A percentile compares a stretch with the other conserved stretches of the same genome.
Evolutionary conservation across 2,797 vertebrate genomes (phyloP).

Genomic region (Trachurus trachurus): DNA sequence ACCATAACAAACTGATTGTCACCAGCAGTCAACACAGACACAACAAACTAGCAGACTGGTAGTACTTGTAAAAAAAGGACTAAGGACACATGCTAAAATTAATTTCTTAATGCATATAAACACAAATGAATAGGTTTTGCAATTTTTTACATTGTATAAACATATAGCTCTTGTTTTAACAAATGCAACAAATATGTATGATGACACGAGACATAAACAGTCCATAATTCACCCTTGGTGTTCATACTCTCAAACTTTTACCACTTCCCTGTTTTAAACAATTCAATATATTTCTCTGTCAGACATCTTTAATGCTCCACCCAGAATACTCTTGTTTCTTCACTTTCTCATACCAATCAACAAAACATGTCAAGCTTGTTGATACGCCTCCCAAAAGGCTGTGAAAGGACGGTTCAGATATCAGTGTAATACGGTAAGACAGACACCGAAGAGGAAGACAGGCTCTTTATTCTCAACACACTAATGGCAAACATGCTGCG

Average conservation of each 20-base stretch:
- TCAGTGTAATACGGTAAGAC: constrained; percentile 2
- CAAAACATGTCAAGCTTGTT: background rate
- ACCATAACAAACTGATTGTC: constrained; percentile 17
- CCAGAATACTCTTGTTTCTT: background rate
- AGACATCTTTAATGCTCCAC: background rate
- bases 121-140: background rate
- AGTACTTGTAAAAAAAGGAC: background rate
- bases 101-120: background rate
- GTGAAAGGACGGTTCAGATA: background rate
- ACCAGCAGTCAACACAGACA: constrained; percentile 9
- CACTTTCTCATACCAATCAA: background rate
- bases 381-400: background rate
- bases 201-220: background rate
- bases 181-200: constrained; percentile 10
- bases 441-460: background rate
- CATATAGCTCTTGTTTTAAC: background rate
- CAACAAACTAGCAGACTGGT: constrained; percentile 6
- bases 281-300: background rate
- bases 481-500: constrained; percentile 1
- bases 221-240: background rate
- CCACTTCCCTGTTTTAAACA: background rate
- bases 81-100: background rate
- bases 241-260: constrained; percentile 12
- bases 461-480: constrained; percentile 7
- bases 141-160: background rate